Evolutionary conservation across 2,113 vertebrate species (phyloP), one percentile per base, ranked within the genome.

Genomic region (Elephantulus edwardii): DNA sequence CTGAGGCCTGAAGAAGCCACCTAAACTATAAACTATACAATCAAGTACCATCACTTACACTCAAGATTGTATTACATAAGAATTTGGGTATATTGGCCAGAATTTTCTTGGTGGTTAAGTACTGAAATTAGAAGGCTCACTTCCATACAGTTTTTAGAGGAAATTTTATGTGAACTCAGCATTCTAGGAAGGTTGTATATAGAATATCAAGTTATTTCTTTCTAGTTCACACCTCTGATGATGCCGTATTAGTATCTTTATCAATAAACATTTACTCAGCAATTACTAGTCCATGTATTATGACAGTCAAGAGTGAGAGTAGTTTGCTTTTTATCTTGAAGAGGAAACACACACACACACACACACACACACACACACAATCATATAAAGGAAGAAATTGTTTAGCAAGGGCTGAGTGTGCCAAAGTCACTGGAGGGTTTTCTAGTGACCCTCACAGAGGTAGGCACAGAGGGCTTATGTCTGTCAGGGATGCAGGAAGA

Each of bases 1-100:
- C 81, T 84, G 92, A 95, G 93, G 86, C 78, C 77, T 8, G 22
- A 84, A 74, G 74, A 60, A 28, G 76, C 9, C 14, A 7, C 8
- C 52, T 89, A 42, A 76, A 76, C 42, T 28, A 8, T 38, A 77
- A 80, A 52, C 4, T 24, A 89, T 22, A 48, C 9, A 38, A 33
- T 35, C 38, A 85, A 79, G 33, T 17, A 35, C 30, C 35, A 19
- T 8, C 17, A 9, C 56, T 70, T 24, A 58, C 46, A 38, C 40
- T n/a, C 50, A 22, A 13, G 7, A 62, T 7, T 30, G 9, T 50
- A 30, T 24, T 35, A 56, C 52, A 22, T 79, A 24, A 86, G 30
- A 71, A 86, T 64, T 8, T 52, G 68, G 19, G 6, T 60, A 17
- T 62, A 19, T 33, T 33, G 54, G 56, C 17, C 62, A 66, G 35